A percentile compares a stretch with the other conserved stretches of the same genome.
Conservation (phyloP, 2,888 invertebrate genomes). For the Acronicta psi region DNA sequence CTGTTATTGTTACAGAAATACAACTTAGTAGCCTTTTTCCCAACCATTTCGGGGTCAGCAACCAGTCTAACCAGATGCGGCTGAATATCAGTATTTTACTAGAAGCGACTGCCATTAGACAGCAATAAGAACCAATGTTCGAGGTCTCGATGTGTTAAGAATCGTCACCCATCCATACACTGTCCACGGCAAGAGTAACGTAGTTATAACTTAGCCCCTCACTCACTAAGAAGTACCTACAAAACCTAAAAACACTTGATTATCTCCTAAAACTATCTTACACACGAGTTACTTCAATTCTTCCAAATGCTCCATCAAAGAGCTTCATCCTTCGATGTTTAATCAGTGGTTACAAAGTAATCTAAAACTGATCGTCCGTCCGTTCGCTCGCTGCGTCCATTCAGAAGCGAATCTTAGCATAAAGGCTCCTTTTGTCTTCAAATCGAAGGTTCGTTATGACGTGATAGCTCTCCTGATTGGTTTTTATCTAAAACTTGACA, state of each 20-base stretch:
- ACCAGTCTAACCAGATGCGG: too few relatives aligned
- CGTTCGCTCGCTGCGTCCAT: slow-evolving; percentile 54
- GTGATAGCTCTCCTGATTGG: slow-evolving; percentile 44
- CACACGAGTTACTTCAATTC: slow-evolving; percentile 22
- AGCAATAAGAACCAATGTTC: too few relatives aligned
- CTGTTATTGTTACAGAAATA: too few relatives aligned
- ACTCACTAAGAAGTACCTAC: too few relatives aligned
- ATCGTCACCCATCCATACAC: too few relatives aligned
- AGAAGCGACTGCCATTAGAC: too few relatives aligned
- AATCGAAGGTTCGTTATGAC: slow-evolving; percentile 40
- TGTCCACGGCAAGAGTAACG: too few relatives aligned
- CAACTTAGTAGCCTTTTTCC: too few relatives aligned
- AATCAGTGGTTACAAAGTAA: slow-evolving; percentile 67
- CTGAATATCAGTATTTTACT: too few relatives aligned
- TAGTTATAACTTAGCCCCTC: too few relatives aligned
- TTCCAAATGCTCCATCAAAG: slow-evolving; percentile 27
- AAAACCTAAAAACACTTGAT: background rate
- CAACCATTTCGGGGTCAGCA: too few relatives aligned
- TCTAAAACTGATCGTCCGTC: slow-evolving; percentile 64
- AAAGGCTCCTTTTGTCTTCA: slow-evolving; percentile 59
- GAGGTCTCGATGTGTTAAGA: too few relatives aligned
- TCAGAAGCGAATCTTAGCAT: slow-evolving; percentile 60
- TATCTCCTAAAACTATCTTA: background rate
- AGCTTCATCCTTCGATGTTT: slow-evolving; percentile 49
- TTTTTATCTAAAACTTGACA: slow-evolving; percentile 50